Evolutionary conservation across 2,888 invertebrate genomes (phyloP).

Genomic region (Eupithecia centaureata): DNA sequence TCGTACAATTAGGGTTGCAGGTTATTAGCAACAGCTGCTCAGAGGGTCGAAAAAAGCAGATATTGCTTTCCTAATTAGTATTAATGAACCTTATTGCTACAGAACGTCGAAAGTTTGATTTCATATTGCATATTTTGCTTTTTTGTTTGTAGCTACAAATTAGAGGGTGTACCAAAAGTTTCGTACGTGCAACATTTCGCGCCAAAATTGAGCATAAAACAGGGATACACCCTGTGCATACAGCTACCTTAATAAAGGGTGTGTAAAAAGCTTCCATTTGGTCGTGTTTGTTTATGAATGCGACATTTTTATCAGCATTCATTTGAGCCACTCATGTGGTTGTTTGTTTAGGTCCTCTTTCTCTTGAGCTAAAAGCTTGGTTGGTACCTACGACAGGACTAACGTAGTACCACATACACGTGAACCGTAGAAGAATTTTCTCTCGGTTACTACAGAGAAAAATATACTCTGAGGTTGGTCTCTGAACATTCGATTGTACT

Average conservation of each 20-base stretch:
- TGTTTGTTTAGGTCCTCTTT: neutral
- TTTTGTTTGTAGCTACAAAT: neutral
- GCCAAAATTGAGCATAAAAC: neutral
- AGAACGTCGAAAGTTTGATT: constrained; percentile 1
- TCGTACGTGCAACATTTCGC: neutral
- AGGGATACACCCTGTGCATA: neutral
- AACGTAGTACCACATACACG: neutral
- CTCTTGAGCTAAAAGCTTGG: neutral
- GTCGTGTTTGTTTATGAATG: neutral
- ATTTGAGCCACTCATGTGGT: neutral
- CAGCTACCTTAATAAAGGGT: neutral
- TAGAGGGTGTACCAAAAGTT: constrained; percentile 2
- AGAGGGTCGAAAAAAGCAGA: constrained; percentile 28
- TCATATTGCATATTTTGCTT: neutral
- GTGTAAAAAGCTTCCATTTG: neutral
- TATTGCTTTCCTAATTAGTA: constrained; percentile 33
- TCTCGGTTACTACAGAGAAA: neutral
- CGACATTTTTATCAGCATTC: neutral
- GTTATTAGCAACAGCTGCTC: constrained; percentile 39
- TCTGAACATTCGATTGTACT: too few relatives aligned
- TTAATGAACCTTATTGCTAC: constrained; percentile 18
- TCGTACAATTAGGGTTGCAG: constrained; percentile 33
- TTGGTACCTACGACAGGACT: neutral
- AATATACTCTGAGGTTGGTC: too few relatives aligned
- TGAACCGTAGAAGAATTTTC: neutral